These are phyloP conservation scores for Artemisiospiza belli DNA, from an alignment of 2,113 vertebrate species.

Conservation along the genomic window DNA sequence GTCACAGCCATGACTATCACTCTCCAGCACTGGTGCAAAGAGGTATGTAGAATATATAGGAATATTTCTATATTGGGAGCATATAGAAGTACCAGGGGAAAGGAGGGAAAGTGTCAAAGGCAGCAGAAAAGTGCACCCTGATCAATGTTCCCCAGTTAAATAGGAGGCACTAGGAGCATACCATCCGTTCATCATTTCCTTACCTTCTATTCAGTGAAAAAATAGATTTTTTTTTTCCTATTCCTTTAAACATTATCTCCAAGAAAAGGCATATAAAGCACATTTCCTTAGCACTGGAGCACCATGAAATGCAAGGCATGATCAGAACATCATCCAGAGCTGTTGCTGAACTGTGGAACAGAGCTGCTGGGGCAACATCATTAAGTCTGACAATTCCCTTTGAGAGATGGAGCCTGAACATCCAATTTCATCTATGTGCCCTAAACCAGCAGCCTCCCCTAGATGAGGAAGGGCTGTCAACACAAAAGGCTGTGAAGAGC, in stretches of 20 bases:
- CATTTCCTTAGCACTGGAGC: neutral
- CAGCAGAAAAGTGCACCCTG: neutral
- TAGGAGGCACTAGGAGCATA: neutral
- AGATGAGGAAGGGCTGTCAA: neutral
- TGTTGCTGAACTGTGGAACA: fast-evolving
- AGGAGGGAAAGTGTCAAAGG: neutral
- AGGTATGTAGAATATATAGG: too few relatives aligned
- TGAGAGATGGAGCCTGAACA: neutral
- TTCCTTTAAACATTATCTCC: neutral
- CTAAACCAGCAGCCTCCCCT: neutral
- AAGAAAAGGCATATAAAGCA: neutral
- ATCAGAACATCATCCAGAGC: neutral
- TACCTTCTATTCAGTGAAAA: neutral
- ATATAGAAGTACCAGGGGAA: neutral
- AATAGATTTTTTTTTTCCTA: fast-evolving
- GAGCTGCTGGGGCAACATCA: fast-evolving
- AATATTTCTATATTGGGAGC: neutral
- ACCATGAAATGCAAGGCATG: neutral
- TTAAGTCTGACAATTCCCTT: neutral
- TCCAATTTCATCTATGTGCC: neutral
- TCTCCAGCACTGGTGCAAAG: neutral
- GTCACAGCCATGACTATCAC: neutral
- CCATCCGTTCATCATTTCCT: neutral
- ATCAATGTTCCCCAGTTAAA: neutral
- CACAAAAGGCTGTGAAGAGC: neutral